Evolutionary conservation across 2,888 invertebrate species (phyloP).

Genomic region (Metalampra italica): DNA sequence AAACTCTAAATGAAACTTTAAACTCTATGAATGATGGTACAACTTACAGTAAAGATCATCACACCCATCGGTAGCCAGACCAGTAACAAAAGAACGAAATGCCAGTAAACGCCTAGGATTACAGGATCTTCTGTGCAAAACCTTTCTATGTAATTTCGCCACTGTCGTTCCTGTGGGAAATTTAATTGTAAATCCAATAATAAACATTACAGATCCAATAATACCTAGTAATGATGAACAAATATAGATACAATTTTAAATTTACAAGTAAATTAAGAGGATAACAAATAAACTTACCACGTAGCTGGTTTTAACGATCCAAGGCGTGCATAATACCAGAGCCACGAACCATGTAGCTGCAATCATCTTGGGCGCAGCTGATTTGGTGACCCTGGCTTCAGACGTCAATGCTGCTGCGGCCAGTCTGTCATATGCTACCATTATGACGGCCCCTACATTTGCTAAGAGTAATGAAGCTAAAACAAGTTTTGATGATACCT

Average conservation of each 20-base stretch:
- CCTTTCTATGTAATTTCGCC: constrained; percentile 86
- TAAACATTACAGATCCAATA: too few relatives aligned
- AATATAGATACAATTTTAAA: too few relatives aligned
- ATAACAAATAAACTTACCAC: constrained; percentile 50
- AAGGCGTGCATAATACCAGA: constrained; percentile 80
- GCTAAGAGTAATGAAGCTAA: constrained; percentile 84
- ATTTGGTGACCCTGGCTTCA: constrained; percentile 82
- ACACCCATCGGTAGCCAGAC: constrained; percentile 88
- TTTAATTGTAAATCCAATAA: too few relatives aligned
- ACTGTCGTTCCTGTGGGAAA: constrained; percentile 79
- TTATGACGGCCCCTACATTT: constrained; percentile 86
- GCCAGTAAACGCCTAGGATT: constrained; percentile 86
- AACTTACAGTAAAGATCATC: constrained; percentile 85
- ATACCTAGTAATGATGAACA: too few relatives aligned
- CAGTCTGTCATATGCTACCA: constrained; percentile 89
- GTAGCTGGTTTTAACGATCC: constrained; percentile 81
- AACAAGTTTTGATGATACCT: constrained; percentile 15
- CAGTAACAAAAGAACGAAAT: constrained; percentile 84
- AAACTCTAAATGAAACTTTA: too few relatives aligned
- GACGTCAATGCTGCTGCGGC: constrained; percentile 87
- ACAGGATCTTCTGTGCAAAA: constrained; percentile 85
- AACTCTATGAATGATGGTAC: too few relatives aligned
- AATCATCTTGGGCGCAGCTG: constrained; percentile 82
- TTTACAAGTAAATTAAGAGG: too few relatives aligned
- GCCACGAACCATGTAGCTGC: constrained; percentile 83